Evolutionary conservation across 2,888 invertebrate species (phyloP).

Genomic region (Andrena praecox): DNA sequence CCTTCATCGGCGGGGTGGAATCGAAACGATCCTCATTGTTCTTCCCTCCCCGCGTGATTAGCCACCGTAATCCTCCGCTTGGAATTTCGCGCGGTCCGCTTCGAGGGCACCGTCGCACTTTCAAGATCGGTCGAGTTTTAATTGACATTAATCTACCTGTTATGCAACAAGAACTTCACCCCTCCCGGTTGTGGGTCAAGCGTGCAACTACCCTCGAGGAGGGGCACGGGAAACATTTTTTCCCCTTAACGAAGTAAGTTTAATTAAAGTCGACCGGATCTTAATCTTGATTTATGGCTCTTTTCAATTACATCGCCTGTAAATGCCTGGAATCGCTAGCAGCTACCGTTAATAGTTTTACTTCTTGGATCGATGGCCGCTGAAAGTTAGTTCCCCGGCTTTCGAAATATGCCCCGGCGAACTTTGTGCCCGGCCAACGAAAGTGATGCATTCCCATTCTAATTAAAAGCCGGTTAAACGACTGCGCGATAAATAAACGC

Average conservation of each 20-base stretch:
- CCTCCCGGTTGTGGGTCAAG: not conserved
- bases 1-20: not conserved
- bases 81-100: no score
- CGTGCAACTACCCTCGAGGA: conserved; percentile 5
- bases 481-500: conserved; percentile 61
- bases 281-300: conserved; percentile 53
- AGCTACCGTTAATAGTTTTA: conserved; percentile 3
- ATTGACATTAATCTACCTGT: conserved; percentile 1
- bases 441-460: conserved; percentile 40
- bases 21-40: not conserved
- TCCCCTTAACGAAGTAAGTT: conserved; percentile 50
- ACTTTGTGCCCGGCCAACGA: conserved; percentile 15
- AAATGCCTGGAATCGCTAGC: conserved; percentile 35
- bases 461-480: conserved; percentile 53
- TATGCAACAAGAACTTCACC: not conserved
- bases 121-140: no score
- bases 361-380: conserved; percentile 26
- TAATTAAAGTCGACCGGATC: conserved; percentile 52
- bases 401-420: conserved; percentile 25
- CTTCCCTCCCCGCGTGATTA: no score
- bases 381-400: conserved; percentile 24
- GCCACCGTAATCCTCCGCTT: no score
- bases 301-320: conserved; percentile 47
- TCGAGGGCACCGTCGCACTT: no score
- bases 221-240: conserved; percentile 33